Evolutionary conservation across 2,797 vertebrate genomes (phyloP), one percentile per base, ranked within the genome.

Genomic region (Channallabes apus): DNA sequence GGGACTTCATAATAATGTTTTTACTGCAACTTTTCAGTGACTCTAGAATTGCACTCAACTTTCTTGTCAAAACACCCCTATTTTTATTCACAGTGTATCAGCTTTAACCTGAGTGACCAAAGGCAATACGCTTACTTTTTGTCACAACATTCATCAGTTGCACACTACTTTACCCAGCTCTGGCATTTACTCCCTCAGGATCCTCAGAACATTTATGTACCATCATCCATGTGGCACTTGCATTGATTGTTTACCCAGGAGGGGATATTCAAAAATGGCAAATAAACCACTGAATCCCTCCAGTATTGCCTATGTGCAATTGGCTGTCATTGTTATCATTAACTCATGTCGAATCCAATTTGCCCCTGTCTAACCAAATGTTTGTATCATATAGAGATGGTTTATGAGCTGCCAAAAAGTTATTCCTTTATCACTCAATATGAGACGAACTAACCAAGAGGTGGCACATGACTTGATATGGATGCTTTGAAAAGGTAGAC

Each of bases 1-100:
- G 88, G 90, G 84, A 84, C 41, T 58, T 85, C 68, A 85, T 89
- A 90, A 88, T 89, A 77, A 77, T 89, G 88, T 90, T 90, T 92
- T 90, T 85, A 87, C 85, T 88, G 84, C 85, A 87, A 83, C 87
- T 87, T 85, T 69, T 59, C 64, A 24, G 83, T 73, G 86, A 87
- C 88, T 85, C 77, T 61, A 51, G 76, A 71, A 82, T 64, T 61
- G 62, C 35, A 51, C 80, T 75, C 87, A 82, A 80, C 84, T 87
- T 68, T 86, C 56, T 82, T 82, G 83, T 88, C 83, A 54, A 64
- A 73, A 68, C 83, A 62, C 29, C 61, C 18, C 20, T 38, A 65
- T 84, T 82, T 85, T 86, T 88, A 87, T 85, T 87, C 83, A 87
- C 59, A 38, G 46, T 73, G 78, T 86, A 89, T 87, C 86, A 65